Conservation (phyloP, 2,797 vertebrate genomes). For the Xenentodon cancila region DNA sequence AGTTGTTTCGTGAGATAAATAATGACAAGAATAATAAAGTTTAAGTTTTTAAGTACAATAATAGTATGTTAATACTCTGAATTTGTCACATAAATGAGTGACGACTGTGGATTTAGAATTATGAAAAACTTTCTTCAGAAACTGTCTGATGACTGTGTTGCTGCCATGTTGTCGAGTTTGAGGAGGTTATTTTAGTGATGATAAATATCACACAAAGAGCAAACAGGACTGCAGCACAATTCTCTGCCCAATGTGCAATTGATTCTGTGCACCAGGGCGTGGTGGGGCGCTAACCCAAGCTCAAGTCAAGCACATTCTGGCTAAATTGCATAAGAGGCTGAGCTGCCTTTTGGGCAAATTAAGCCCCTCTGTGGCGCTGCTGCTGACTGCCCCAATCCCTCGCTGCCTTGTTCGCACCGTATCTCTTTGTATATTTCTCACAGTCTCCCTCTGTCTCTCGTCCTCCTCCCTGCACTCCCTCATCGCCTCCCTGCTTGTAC, state of each 20-base stretch:
- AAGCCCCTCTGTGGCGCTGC: constrained; percentile 64
- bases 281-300: constrained; percentile 48
- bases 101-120: too few species aligned
- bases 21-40: too few species aligned
- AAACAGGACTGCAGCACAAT: constrained; percentile 50
- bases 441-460: constrained; percentile 25
- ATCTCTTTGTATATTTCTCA: constrained; percentile 39
- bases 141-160: constrained; percentile 2
- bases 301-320: constrained; percentile 69
- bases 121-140: not conserved
- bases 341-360: constrained; percentile 71
- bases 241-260: constrained; percentile 59
- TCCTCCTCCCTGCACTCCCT: constrained; percentile 23
- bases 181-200: constrained; percentile 25
- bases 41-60: too few species aligned
- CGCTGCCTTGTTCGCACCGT: constrained; percentile 53
- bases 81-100: too few species aligned
- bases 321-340: constrained; percentile 76
- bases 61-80: too few species aligned
- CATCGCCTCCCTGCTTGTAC: constrained; percentile 42
- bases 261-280: constrained; percentile 60
- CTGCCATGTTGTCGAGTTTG: constrained; percentile 34
- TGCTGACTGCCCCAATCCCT: constrained; percentile 63
- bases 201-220: constrained; percentile 38
- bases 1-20: too few species aligned